phyloP scores from a whole-genome alignment of 2,113 vertebrate genomes.

The Chionodraco myersi region DNA sequence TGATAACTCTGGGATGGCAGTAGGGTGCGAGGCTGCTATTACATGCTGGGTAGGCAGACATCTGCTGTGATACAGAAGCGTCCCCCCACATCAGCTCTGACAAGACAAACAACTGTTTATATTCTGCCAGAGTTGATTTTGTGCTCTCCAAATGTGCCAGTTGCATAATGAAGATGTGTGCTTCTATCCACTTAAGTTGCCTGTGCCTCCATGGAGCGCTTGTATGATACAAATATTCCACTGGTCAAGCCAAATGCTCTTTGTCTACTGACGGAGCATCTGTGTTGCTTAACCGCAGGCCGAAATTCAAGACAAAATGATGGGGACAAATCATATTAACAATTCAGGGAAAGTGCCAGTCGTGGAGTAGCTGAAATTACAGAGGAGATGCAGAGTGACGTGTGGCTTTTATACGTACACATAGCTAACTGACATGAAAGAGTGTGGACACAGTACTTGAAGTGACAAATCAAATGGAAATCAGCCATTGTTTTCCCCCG shows the following conservation, averaged over 20 bases:
- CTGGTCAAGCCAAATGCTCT: conserved; percentile 7
- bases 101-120: conserved; percentile 6
- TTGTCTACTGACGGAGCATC: neutral
- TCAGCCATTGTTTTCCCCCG: neutral
- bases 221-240: conserved; percentile 4
- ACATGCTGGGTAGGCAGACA: conserved; percentile 55
- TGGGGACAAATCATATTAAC: neutral
- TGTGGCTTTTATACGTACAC: too few species aligned
- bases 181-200: neutral
- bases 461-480: neutral
- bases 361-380: too few species aligned
- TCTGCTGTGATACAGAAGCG: conserved; percentile 48
- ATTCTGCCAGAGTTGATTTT: neutral
- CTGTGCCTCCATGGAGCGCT: neutral
- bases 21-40: conserved; percentile 26
- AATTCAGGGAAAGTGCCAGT: too few species aligned
- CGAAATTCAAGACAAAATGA: too few species aligned
- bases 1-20: conserved; percentile 34
- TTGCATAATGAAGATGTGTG: neutral
- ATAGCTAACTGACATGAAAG: neutral
- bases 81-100: conserved; percentile 29
- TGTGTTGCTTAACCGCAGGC: neutral
- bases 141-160: conserved; percentile 1
- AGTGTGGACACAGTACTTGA: neutral
- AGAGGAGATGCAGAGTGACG: too few species aligned